A percentile compares a stretch with the other conserved stretches of the same genome.
Conservation (phyloP, 37 sponge, comb jelly and placozoan genomes). For the Beroe ovata region DNA sequence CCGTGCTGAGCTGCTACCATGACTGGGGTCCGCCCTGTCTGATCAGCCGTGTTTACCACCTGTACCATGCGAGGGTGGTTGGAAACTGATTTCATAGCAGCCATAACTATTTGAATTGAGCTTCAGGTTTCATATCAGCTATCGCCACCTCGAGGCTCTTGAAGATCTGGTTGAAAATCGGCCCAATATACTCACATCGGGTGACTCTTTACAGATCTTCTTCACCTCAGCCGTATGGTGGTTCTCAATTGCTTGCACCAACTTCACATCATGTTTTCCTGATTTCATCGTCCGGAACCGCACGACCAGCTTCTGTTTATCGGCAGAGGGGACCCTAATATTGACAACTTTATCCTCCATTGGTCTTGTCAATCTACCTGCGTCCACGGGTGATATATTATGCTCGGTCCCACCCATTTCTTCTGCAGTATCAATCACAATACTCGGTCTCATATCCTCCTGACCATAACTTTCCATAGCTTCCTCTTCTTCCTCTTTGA, state of each 20-base stretch:
- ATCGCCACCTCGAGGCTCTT: no score
- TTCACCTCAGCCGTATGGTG: constrained; percentile 15
- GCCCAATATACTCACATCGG: constrained; percentile 12
- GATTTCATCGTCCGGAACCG: constrained; percentile 14
- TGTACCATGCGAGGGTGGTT: no score
- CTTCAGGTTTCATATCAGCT: no score
- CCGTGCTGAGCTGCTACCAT: constrained; percentile 29
- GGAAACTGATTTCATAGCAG: no score
- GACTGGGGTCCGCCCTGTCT: constrained; percentile 21
- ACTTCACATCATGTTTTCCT: constrained; percentile 34
- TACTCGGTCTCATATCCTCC: background rate
- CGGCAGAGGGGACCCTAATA: background rate
- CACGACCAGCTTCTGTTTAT: background rate
- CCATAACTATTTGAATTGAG: no score
- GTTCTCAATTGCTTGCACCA: constrained; percentile 41
- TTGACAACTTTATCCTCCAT: background rate
- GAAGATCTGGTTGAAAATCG: no score
- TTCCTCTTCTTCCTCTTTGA: background rate
- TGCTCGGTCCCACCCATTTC: background rate
- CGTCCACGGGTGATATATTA: background rate
- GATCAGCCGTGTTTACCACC: constrained; percentile 20
- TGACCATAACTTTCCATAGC: background rate
- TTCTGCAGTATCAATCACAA: background rate
- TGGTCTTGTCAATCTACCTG: background rate
- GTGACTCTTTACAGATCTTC: constrained; percentile 16